Evolutionary conservation across 2,888 invertebrate species (phyloP).

Genomic region (Thecophora atra): DNA sequence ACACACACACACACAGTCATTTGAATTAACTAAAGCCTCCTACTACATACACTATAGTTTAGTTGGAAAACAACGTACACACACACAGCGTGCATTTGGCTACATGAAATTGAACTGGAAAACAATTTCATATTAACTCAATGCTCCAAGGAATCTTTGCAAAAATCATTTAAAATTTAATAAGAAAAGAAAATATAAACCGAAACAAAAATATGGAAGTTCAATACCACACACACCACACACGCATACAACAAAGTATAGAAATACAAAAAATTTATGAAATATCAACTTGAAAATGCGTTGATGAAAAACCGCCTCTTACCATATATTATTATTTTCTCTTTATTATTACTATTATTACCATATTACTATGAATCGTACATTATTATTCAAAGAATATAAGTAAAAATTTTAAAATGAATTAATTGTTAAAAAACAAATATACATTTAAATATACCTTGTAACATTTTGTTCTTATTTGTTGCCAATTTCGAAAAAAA

Average conservation of each 20-base stretch:
- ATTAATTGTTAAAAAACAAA: constrained; percentile 28
- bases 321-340: constrained; percentile 23
- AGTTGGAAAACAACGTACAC: not conserved
- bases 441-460: constrained; percentile 35
- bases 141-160: not conserved
- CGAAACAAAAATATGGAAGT: constrained; percentile 9
- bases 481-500: constrained; percentile 1
- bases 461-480: constrained; percentile 22
- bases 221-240: too few relatives aligned
- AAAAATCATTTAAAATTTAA: not conserved
- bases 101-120: not conserved
- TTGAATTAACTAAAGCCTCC: not conserved
- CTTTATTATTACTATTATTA: constrained; percentile 28
- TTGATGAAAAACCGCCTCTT: constrained; percentile 22
- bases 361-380: constrained; percentile 23
- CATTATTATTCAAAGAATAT: constrained; percentile 36
- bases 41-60: not conserved
- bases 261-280: constrained; percentile 11
- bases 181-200: not conserved
- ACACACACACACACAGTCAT: not conserved
- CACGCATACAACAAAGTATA: too few relatives aligned
- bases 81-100: not conserved
- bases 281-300: constrained; percentile 21
- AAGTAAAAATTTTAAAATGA: constrained; percentile 36
- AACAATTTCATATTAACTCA: not conserved